phyloP scores from a whole-genome alignment of 2,888 invertebrate genomes.

The Cryptophagus acutangulus region DNA sequence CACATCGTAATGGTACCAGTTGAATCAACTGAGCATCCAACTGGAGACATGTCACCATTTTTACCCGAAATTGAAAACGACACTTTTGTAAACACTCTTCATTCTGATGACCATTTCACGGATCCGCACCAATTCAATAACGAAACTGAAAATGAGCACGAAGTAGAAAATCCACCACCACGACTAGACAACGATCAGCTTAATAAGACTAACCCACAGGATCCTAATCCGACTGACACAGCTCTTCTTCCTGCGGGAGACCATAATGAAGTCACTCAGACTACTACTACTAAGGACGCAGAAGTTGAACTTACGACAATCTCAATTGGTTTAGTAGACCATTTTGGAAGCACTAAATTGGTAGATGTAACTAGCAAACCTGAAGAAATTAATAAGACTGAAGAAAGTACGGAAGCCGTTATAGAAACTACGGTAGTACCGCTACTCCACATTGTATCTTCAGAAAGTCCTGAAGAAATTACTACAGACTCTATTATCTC shows the following conservation, averaged over 20 bases:
- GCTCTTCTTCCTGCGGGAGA: constrained; percentile 28
- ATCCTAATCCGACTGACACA: constrained; percentile 37
- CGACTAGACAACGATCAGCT: constrained; percentile 52
- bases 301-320: too few relatives aligned
- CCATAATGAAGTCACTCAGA: constrained; percentile 17
- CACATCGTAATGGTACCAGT: constrained; percentile 4
- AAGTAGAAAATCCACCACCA: constrained; percentile 44
- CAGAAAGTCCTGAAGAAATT: too few relatives aligned
- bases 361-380: too few relatives aligned
- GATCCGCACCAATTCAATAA: constrained; percentile 19
- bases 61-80: constrained; percentile 62
- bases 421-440: too few relatives aligned
- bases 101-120: constrained; percentile 47
- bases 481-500: not conserved
- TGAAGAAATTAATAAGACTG: too few relatives aligned
- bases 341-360: not conserved
- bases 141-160: constrained; percentile 28
- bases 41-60: constrained; percentile 61
- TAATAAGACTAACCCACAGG: constrained; percentile 50
- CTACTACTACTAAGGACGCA: constrained; percentile 9
- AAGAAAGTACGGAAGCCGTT: too few relatives aligned
- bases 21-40: constrained; percentile 23
- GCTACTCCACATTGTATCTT: too few relatives aligned
- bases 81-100: constrained; percentile 56
- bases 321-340: too few relatives aligned